These are phyloP conservation scores for Falcunculus frontatus DNA, from an alignment of 2,113 vertebrate genomes.

Conservation along the genomic window DNA sequence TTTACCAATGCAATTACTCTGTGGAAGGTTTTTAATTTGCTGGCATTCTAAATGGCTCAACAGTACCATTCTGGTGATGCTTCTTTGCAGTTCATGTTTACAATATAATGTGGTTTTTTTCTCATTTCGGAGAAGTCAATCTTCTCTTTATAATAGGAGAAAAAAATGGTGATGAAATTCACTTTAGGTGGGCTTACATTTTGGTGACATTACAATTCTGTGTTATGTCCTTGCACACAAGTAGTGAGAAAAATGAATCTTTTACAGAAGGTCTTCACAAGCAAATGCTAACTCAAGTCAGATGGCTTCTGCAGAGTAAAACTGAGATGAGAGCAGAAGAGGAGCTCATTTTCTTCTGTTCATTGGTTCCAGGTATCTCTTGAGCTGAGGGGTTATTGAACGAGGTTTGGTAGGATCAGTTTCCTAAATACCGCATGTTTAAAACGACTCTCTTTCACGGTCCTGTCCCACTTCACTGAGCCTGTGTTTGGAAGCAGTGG, in stretches of 20 bases:
- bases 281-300: not conserved
- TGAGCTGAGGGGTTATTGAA: not conserved
- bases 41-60: not conserved
- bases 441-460: not conserved
- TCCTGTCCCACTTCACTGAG: not conserved
- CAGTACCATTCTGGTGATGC: not conserved
- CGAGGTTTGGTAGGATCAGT: not conserved
- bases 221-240: not conserved
- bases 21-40: not conserved
- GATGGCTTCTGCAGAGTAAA: not conserved
- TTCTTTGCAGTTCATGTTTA: not conserved
- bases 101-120: not conserved
- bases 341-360: not conserved
- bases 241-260: not conserved
- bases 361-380: not conserved
- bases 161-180: not conserved
- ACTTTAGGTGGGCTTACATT: not conserved
- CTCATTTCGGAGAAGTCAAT: not conserved
- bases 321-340: not conserved
- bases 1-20: not conserved
- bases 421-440: not conserved
- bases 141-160: not conserved
- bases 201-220: not conserved
- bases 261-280: not conserved
- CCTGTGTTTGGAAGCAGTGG: not conserved